A percentile compares a stretch with the other conserved stretches of the same genome.
Conservation (phyloP, 2,888 invertebrate species). For the Harpalus rufipes region DNA sequence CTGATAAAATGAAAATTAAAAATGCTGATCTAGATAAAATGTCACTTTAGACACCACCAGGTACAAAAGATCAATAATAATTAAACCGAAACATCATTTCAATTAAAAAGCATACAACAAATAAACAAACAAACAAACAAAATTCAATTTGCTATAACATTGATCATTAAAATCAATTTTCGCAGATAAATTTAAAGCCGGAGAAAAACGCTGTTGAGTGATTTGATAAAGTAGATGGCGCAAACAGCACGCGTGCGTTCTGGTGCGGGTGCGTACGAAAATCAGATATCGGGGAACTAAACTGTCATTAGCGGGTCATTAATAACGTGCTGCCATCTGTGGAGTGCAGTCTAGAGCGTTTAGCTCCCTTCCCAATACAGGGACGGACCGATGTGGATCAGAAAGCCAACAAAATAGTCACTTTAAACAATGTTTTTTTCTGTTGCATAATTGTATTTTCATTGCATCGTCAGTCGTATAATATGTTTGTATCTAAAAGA, state of each 20-base stretch:
- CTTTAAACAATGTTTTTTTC: no score
- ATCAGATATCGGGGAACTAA: conserved; percentile 67
- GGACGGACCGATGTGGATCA: neutral
- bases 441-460: no score
- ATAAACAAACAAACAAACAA: conserved; percentile 32
- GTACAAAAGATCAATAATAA: conserved; percentile 27
- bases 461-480: no score
- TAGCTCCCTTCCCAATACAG: neutral
- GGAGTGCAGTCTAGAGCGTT: conserved; percentile 54
- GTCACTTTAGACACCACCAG: conserved; percentile 2
- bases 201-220: conserved; percentile 6
- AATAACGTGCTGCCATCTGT: conserved; percentile 67
- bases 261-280: conserved; percentile 62
- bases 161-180: conserved; percentile 56
- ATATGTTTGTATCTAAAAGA: no score
- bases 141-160: conserved; percentile 27
- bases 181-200: conserved; percentile 45
- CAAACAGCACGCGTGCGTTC: conserved; percentile 21
- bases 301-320: conserved; percentile 67
- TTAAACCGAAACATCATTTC: conserved; percentile 31
- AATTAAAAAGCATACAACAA: conserved; percentile 3
- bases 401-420: no score
- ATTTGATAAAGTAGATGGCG: neutral
- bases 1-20: conserved; percentile 7
- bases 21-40: neutral